Evolutionary conservation across 2,113 vertebrate genomes (phyloP).

Genomic region (Chionis minor): DNA sequence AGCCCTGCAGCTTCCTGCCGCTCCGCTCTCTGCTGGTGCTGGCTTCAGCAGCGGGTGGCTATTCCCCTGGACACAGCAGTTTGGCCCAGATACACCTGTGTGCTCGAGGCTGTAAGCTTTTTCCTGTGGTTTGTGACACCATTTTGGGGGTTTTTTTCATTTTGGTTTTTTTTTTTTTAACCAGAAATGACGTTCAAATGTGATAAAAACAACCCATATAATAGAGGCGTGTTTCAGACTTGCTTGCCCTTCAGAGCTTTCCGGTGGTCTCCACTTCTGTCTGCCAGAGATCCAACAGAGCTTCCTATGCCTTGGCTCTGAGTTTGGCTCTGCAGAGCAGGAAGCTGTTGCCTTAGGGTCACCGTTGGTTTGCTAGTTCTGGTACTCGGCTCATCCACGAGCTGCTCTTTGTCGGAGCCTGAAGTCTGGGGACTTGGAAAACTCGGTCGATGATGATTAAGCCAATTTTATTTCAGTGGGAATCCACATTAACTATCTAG

Average conservation of each 20-base stretch:
- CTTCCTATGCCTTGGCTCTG: background rate
- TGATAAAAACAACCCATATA: background rate
- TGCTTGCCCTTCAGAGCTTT: background rate
- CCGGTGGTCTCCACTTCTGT: background rate
- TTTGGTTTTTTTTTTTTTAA: background rate
- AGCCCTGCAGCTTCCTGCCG: background rate
- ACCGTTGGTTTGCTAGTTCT: background rate
- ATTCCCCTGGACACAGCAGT: background rate
- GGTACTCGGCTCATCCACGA: background rate
- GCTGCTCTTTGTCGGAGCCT: background rate
- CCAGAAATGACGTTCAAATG: background rate
- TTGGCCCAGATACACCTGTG: background rate
- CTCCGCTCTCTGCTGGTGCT: background rate
- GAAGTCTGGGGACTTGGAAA: background rate
- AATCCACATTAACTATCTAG: background rate
- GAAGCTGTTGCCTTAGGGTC: background rate
- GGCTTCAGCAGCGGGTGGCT: background rate
- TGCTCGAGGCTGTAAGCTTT: background rate
- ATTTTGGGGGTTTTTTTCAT: no score
- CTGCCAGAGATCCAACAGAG: background rate
- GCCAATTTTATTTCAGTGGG: background rate
- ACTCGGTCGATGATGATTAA: background rate
- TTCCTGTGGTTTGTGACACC: background rate
- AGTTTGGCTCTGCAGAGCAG: background rate
- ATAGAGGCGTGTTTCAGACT: background rate